Conservation (phyloP, 2,797 vertebrate genomes). For the Hapalemur alaotrensis region DNA sequence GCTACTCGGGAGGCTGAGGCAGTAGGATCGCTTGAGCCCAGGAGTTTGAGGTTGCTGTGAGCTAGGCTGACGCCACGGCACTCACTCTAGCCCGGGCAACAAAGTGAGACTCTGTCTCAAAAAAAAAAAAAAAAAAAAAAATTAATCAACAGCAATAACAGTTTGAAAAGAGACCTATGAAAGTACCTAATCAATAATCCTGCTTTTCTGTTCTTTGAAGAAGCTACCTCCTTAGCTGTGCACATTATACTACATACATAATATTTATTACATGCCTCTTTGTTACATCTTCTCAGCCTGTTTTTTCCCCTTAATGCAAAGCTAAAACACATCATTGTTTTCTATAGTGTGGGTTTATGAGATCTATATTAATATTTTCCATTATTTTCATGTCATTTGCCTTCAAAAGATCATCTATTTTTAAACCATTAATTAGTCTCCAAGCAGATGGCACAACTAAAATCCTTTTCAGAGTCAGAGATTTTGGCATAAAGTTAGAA, state of each 20-base stretch:
- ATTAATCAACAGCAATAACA: not conserved
- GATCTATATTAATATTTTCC: slow-evolving; percentile 57
- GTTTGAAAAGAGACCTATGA: slow-evolving; percentile 25
- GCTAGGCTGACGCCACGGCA: not conserved
- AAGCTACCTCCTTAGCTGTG: not conserved
- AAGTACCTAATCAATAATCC: not conserved
- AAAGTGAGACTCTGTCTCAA: not conserved
- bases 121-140: not conserved
- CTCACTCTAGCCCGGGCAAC: too few species aligned
- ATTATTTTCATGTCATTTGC: slow-evolving; percentile 56
- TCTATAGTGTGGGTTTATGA: slow-evolving; percentile 34
- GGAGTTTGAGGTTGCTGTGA: not conserved
- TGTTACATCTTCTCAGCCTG: not conserved
- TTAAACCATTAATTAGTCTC: slow-evolving; percentile 71
- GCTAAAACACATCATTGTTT: not conserved
- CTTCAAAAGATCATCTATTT: slow-evolving; percentile 72
- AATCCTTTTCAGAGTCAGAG: slow-evolving; percentile 30
- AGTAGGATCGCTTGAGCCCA: not conserved
- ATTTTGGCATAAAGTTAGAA: slow-evolving; percentile 42
- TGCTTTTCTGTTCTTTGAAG: not conserved
- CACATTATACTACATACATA: not conserved
- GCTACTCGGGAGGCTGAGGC: not conserved
- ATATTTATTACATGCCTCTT: not conserved
- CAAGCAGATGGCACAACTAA: slow-evolving; percentile 62
- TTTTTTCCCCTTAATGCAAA: not conserved